phyloP scores from a whole-genome alignment of 2,888 invertebrate genomes.

The Blera fallax region DNA sequence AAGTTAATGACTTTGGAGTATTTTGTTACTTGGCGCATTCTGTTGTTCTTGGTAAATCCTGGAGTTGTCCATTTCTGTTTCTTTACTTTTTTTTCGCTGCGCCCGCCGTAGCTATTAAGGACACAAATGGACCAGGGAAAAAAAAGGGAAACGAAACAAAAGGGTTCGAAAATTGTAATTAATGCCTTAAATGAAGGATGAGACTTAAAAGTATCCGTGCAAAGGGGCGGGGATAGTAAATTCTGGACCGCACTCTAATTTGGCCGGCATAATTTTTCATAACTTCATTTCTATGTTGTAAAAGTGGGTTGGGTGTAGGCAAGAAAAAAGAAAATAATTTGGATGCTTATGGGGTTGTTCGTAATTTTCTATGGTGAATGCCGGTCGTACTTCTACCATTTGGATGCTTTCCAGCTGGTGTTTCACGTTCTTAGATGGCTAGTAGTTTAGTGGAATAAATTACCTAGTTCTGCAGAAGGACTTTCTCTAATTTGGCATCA shows the following conservation, averaged over 20 bases:
- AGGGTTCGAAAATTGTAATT: conserved; percentile 63
- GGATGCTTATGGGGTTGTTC: conserved; percentile 8
- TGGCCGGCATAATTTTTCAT: conserved; percentile 43
- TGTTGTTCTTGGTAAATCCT: conserved; percentile 50
- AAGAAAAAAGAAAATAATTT: not conserved
- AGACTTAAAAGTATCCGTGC: conserved; percentile 25
- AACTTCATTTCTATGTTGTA: conserved; percentile 14
- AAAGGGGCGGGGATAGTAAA: not conserved
- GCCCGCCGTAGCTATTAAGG: conserved; percentile 37
- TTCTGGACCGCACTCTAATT: conserved; percentile 41
- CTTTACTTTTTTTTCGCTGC: not conserved
- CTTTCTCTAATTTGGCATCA: not conserved
- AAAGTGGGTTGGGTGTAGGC: not conserved
- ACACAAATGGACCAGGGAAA: not conserved
- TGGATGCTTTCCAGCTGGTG: conserved; percentile 29
- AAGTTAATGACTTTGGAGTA: conserved; percentile 60
- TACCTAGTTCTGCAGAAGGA: not conserved
- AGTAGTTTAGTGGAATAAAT: conserved; percentile 13
- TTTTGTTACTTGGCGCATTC: conserved; percentile 58
- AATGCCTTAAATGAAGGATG: conserved; percentile 60
- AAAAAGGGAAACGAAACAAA: conserved; percentile 31
- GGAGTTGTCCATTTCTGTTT: conserved; percentile 33
- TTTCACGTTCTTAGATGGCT: not conserved
- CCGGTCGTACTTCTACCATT: not conserved
- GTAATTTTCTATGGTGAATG: not conserved